Evolutionary conservation across 2,797 vertebrate species (phyloP), one percentile per base, ranked within the genome.

Genomic region (Microtus agrestis): DNA sequence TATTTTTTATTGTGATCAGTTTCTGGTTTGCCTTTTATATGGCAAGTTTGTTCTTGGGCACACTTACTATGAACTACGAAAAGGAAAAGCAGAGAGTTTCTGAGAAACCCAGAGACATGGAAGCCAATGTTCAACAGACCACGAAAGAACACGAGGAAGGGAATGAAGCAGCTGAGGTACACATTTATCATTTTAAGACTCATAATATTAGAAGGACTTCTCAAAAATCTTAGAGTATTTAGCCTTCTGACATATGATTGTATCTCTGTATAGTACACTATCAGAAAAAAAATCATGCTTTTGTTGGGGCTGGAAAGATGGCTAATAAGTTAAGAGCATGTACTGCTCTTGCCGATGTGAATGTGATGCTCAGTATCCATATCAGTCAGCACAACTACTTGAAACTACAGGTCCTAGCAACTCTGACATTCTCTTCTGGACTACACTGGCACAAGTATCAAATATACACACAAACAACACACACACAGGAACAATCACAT

Each of bases 21-120:
- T 99, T 99, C 97, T 98, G 99, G 80, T 99, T 99, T 94, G 99
- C 99, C 59, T 99, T 99, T 98, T 99, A 99, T 97, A 97, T 99
- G 96, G 94, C 99, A 91, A 99, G 99, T 97, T 97, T 99, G 96
- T 99, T 99, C 97, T 96, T 99, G 97, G 99, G 99, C n/a, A 99
- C 99, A 91, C 98, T 99, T 4, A 99, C 99, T 74, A 99, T 99
- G 99, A 98, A 99, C 59, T 99, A 99, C 48, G 99, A 99, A 96
- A 99, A 99, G 97, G 99, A 99, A 97, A 99, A 99, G 95, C 99
- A 99, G 97, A 98, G 98, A 95, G 98, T 97, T 25, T 90, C 98
- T 2, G 98, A 98, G 87, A 99, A 99, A 97, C 96, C 98, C 1
- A 96, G 97, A 92, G 98, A 99, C 96, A 98, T 98, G 92, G 98